These are phyloP conservation scores for Pilophorus perplexus DNA, from an alignment of 2,888 invertebrate species.

Conservation along the genomic window DNA sequence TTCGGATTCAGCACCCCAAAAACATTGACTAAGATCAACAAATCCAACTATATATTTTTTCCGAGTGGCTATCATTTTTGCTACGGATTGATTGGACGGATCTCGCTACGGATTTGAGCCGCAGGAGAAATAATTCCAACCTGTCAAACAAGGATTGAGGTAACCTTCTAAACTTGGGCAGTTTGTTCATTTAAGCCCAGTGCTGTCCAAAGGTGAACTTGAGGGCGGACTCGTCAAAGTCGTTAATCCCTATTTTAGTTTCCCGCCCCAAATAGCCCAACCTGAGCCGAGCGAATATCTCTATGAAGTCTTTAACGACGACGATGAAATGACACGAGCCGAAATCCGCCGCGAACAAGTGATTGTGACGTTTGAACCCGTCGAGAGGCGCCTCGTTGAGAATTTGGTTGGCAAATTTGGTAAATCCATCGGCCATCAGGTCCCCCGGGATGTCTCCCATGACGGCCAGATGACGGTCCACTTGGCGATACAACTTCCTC, in stretches of 20 bases:
- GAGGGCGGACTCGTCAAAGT: slow-evolving; percentile 6
- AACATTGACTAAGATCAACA: too few relatives aligned
- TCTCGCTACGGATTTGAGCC: too few relatives aligned
- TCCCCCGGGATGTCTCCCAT: neutral
- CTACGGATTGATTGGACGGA: too few relatives aligned
- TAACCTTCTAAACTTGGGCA: too few relatives aligned
- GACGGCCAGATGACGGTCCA: neutral
- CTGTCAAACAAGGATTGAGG: too few relatives aligned
- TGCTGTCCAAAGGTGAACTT: neutral
- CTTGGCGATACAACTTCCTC: neutral
- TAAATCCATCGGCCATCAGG: neutral
- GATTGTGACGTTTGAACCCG: slow-evolving; percentile 1
- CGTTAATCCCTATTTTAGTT: slow-evolving; percentile 15
- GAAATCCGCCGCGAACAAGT: slow-evolving; percentile 10
- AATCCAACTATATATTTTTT: too few relatives aligned
- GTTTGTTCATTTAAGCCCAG: slow-evolving; percentile 7
- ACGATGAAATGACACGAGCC: slow-evolving; percentile 13
- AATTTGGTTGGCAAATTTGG: neutral
- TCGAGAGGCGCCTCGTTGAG: neutral
- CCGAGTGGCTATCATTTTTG: too few relatives aligned
- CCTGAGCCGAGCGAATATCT: neutral
- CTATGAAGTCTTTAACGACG: slow-evolving; percentile 4
- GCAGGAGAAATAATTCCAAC: too few relatives aligned
- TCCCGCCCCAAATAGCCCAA: neutral
- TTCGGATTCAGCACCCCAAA: too few relatives aligned